These are phyloP conservation scores for Temnothorax ravouxi DNA, from an alignment of 2,888 invertebrate genomes.

Conservation along the genomic window DNA sequence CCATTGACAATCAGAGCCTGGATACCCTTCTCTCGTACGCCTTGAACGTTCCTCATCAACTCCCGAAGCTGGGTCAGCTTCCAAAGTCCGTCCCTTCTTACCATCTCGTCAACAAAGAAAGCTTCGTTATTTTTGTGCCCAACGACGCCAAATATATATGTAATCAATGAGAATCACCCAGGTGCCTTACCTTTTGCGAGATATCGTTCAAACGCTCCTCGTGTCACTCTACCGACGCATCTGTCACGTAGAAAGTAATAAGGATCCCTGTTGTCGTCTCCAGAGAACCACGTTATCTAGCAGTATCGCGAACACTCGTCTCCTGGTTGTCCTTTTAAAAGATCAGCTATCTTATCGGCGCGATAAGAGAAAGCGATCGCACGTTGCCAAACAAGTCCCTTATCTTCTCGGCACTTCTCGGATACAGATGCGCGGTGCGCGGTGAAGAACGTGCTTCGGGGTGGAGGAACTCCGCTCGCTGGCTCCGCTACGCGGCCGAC, in stretches of 20 bases:
- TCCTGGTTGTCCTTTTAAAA: neutral
- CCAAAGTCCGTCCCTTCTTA: constrained; percentile 68
- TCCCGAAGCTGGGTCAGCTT: constrained; percentile 80
- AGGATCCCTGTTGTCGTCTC: neutral
- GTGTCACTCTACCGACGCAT: constrained; percentile 8
- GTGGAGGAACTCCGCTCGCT: neutral
- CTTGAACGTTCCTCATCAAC: constrained; percentile 77
- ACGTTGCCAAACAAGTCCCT: neutral
- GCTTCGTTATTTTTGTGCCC: neutral
- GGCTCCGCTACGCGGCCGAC: neutral
- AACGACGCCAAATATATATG: too few relatives aligned
- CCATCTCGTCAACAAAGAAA: constrained; percentile 62
- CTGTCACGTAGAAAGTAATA: neutral
- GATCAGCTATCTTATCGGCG: constrained; percentile 15
- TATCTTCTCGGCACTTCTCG: constrained; percentile 20
- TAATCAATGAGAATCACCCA: neutral
- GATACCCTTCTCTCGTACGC: constrained; percentile 85
- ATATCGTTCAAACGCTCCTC: neutral
- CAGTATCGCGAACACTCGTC: neutral
- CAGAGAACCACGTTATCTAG: neutral
- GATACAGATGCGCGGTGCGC: neutral
- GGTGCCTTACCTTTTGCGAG: constrained; percentile 21
- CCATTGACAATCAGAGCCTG: constrained; percentile 95
- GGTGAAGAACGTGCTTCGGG: neutral
- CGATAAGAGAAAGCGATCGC: neutral